These are phyloP conservation scores for Eriosoma lanigerum DNA, from an alignment of 1,140 invertebrate genomes.

Conservation along the genomic window DNA sequence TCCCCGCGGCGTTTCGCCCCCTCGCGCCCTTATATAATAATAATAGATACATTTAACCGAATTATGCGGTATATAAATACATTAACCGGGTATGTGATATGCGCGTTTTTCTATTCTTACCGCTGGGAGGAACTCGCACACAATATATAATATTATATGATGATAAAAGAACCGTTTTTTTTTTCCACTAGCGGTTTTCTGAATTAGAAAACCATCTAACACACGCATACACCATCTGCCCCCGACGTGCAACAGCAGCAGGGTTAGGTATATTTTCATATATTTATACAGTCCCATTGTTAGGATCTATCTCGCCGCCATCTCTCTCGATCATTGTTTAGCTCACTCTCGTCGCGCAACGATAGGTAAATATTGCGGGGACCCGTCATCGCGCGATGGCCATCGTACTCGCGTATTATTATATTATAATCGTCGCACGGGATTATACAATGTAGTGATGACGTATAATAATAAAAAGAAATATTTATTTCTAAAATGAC, in stretches of 20 bases:
- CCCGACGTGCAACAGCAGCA: background rate
- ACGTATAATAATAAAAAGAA: constrained; percentile 33
- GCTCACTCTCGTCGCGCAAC: background rate
- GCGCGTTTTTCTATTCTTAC: background rate
- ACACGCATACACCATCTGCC: constrained; percentile 13
- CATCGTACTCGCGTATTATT: no score
- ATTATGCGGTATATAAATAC: constrained; percentile 10
- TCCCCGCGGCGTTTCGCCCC: constrained; percentile 27
- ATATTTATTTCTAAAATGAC: background rate
- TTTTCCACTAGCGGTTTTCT: constrained; percentile 41
- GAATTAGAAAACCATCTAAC: constrained; percentile 32
- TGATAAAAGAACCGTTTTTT: constrained; percentile 48
- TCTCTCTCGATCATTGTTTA: no score
- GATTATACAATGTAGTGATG: no score
- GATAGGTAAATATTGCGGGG: constrained; percentile 34
- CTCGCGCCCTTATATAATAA: background rate
- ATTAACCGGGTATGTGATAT: background rate
- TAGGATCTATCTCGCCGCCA: background rate
- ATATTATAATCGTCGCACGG: no score
- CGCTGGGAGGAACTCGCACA: no score
- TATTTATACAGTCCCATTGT: no score
- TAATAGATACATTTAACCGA: constrained; percentile 48
- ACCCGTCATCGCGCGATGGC: background rate
- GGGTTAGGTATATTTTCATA: no score
- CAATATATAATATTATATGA: background rate